Conservation (phyloP, 2,113 vertebrate species). For the Silurus glanis region DNA sequence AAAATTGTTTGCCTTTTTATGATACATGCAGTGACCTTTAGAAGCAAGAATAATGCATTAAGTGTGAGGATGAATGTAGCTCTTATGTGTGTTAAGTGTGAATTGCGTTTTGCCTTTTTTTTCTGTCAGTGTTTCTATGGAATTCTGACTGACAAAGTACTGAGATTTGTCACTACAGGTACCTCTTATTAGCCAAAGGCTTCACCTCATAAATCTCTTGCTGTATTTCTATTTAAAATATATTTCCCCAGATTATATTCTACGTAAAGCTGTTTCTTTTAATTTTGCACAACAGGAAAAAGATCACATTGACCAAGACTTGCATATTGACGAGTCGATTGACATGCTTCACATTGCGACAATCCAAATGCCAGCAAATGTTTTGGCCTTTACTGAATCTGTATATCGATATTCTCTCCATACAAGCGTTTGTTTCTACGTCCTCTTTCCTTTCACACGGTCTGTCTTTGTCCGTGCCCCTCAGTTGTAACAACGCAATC, state of each 20-base stretch:
- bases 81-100: not conserved
- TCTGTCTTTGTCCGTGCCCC: not conserved
- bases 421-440: not conserved
- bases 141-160: too few species aligned
- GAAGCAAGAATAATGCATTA: not conserved
- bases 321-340: not conserved
- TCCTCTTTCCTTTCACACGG: not conserved
- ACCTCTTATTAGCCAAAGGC: too few species aligned
- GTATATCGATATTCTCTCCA: not conserved
- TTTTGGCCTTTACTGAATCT: slow-evolving; percentile 8
- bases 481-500: not conserved
- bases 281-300: not conserved
- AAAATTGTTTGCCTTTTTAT: not conserved
- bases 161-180: too few species aligned
- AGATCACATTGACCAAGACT: not conserved
- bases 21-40: not conserved
- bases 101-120: not conserved
- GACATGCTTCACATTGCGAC: not conserved
- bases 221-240: too few species aligned
- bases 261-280: not conserved
- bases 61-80: not conserved
- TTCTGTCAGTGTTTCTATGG: too few species aligned
- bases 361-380: not conserved
- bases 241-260: not conserved
- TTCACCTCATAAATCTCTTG: too few species aligned